These are phyloP conservation scores for Isotomurus palustris DNA, from an alignment of 2,888 invertebrate genomes.

Conservation along the genomic window DNA sequence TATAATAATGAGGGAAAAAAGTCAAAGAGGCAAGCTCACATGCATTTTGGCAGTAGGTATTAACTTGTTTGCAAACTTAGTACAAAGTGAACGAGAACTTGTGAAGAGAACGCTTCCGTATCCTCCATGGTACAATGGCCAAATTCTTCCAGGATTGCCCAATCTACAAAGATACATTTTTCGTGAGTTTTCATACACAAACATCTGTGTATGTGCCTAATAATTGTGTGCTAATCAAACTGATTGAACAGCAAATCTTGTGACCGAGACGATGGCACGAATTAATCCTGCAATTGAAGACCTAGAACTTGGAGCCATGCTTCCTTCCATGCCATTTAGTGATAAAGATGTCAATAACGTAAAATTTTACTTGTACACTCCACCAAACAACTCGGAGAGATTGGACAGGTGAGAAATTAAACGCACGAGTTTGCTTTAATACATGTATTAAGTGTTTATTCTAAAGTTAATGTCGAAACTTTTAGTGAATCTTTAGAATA, in stretches of 20 bases:
- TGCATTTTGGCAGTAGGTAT: no score
- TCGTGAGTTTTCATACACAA: constrained; percentile 9
- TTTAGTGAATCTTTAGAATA: constrained; percentile 19
- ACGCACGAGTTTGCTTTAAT: not conserved
- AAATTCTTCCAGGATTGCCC: constrained; percentile 20
- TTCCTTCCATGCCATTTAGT: constrained; percentile 36
- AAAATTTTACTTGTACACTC: constrained; percentile 34
- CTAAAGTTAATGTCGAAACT: not conserved
- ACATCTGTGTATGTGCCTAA: not conserved
- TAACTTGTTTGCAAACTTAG: no score
- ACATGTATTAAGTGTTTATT: constrained; percentile 1
- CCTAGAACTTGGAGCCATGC: constrained; percentile 36
- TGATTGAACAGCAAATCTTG: not conserved
- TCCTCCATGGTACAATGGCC: constrained; percentile 13
- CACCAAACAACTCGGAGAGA: not conserved
- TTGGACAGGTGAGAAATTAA: constrained; percentile 19
- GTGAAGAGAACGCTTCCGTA: no score
- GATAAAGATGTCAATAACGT: constrained; percentile 40
- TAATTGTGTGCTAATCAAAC: not conserved
- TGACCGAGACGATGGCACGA: constrained; percentile 24
- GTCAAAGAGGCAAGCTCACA: no score
- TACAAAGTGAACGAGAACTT: no score
- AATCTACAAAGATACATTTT: constrained; percentile 5
- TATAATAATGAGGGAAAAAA: no score
- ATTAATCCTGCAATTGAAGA: constrained; percentile 39